These are phyloP conservation scores for Sitobion miscanthi DNA, from an alignment of 1,140 invertebrate species.

Conservation along the genomic window DNA sequence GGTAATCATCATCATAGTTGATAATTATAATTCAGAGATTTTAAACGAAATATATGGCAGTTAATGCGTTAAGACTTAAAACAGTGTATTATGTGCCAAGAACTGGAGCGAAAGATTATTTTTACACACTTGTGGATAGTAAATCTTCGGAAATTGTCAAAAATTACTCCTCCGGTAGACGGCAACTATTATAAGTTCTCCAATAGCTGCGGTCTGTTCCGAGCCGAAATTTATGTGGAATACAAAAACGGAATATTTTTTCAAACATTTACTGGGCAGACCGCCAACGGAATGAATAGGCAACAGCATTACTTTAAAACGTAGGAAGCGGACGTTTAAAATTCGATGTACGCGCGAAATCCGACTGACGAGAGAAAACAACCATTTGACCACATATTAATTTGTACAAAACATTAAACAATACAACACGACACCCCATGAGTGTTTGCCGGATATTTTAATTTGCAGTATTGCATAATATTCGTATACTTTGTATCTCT, in stretches of 20 bases:
- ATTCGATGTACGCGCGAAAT: neutral
- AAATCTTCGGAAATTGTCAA: slow-evolving; percentile 18
- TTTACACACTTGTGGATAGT: neutral
- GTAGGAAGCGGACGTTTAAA: neutral
- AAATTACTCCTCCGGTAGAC: neutral
- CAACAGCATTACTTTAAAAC: neutral
- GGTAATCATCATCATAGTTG: neutral
- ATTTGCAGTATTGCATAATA: neutral
- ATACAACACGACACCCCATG: neutral
- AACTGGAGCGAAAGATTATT: slow-evolving; percentile 34
- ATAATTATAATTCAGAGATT: neutral
- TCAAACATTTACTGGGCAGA: neutral
- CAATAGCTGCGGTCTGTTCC: neutral
- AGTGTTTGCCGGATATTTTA: neutral
- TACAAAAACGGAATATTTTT: neutral
- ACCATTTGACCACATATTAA: neutral
- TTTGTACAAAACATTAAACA: neutral
- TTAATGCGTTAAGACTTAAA: neutral
- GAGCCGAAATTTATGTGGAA: neutral
- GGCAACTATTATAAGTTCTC: neutral
- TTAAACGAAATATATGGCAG: neutral
- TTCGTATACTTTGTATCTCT: neutral
- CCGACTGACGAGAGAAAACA: neutral
- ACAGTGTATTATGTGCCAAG: slow-evolving; percentile 14
- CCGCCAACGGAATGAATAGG: neutral